Evolutionary conservation across 2,797 vertebrate genomes (phyloP).

Genomic region (Neosilurus hyrtlii): DNA sequence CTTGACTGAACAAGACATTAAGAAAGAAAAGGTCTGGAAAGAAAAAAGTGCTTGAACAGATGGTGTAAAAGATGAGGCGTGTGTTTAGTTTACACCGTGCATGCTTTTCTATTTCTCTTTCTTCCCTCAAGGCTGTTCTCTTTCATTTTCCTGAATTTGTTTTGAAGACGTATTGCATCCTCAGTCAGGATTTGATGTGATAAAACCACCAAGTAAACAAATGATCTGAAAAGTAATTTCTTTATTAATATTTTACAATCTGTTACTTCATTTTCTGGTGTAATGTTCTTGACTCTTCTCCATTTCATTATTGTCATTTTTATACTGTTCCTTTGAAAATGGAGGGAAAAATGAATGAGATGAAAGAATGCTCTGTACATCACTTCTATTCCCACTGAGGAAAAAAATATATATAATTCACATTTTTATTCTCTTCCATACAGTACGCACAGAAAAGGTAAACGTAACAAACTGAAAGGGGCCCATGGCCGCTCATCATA

Average conservation of each 20-base stretch:
- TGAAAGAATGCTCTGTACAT: slow-evolving; percentile 69
- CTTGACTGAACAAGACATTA: not conserved
- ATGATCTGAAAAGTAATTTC: slow-evolving; percentile 77
- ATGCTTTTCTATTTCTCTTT: not conserved
- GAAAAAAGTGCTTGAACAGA: not conserved
- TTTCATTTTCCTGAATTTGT: not conserved
- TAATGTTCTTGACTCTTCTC: slow-evolving; percentile 57
- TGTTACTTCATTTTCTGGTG: slow-evolving; percentile 76
- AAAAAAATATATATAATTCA: slow-evolving; percentile 65
- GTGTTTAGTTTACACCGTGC: not conserved
- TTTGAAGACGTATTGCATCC: not conserved
- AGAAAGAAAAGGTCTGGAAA: not conserved
- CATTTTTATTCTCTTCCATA: slow-evolving; percentile 64
- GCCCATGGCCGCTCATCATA: slow-evolving; percentile 51
- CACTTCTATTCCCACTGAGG: slow-evolving; percentile 61
- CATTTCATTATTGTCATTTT: slow-evolving; percentile 70
- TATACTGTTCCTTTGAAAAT: slow-evolving; percentile 66
- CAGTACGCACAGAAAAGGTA: slow-evolving; percentile 57
- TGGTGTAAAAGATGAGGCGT: not conserved
- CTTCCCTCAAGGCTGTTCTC: not conserved
- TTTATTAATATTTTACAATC: slow-evolving; percentile 85
- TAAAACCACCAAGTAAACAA: not conserved
- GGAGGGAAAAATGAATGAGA: slow-evolving; percentile 53
- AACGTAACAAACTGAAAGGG: slow-evolving; percentile 62
- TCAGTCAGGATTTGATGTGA: not conserved